phyloP scores from a whole-genome alignment of 2,888 invertebrate species.

The Megamerina dolium region DNA sequence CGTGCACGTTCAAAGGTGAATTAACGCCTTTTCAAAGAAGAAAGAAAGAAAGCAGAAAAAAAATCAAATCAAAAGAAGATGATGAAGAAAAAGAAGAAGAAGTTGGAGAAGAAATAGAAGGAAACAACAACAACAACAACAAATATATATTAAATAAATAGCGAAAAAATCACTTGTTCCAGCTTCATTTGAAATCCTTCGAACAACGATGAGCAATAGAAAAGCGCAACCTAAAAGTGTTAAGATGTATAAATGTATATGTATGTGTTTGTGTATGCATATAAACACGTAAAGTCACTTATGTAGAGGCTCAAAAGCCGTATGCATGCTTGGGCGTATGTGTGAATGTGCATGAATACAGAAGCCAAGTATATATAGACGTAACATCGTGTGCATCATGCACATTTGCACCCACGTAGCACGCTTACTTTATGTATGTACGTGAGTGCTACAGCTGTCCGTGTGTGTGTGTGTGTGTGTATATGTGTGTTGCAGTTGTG shows the following conservation, averaged over 20 bases:
- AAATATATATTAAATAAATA: too few relatives aligned
- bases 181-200: too few relatives aligned
- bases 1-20: constrained; percentile 16
- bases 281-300: constrained; percentile 1
- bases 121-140: constrained; percentile 3
- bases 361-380: too few relatives aligned
- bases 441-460: background rate
- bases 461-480: background rate
- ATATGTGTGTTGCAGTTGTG: too few relatives aligned
- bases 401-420: background rate
- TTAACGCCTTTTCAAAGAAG: constrained; percentile 16
- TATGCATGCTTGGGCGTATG: background rate
- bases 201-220: too few relatives aligned
- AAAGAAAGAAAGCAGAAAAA: too few relatives aligned
- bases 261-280: background rate
- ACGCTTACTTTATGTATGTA: background rate
- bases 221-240: too few relatives aligned
- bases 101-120: background rate
- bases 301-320: background rate
- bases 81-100: background rate
- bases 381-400: too few relatives aligned
- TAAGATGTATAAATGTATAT: background rate
- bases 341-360: too few relatives aligned
- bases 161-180: too few relatives aligned
- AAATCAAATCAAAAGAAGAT: constrained; percentile 12